A percentile compares a stretch with the other conserved stretches of the same genome.
Conservation (phyloP, 2,888 invertebrate genomes). For the Oxytorus armatus region DNA sequence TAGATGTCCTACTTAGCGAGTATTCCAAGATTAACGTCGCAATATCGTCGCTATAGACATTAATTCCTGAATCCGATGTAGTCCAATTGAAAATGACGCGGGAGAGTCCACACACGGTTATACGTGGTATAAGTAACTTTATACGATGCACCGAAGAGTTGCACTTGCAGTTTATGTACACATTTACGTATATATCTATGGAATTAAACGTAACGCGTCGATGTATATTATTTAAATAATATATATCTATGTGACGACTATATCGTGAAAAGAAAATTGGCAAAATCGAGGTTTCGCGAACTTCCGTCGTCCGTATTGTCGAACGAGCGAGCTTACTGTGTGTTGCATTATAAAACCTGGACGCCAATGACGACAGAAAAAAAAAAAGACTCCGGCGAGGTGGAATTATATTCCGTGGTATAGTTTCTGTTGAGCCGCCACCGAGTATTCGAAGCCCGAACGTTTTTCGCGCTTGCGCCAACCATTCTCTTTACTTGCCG, state of each 20-base stretch:
- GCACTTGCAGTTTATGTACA: background rate
- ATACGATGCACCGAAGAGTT: slow-evolving; percentile 11
- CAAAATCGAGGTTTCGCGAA: slow-evolving; percentile 9
- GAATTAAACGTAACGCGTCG: background rate
- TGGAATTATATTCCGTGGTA: slow-evolving; percentile 22
- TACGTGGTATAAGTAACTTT: background rate
- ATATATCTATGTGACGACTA: background rate
- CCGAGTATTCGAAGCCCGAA: slow-evolving; percentile 30
- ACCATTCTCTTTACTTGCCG: slow-evolving; percentile 14
- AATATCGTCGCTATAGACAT: slow-evolving; percentile 20
- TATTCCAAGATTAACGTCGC: slow-evolving; percentile 11
- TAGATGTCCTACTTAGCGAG: too few relatives aligned
- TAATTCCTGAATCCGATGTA: slow-evolving; percentile 28
- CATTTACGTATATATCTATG: background rate
- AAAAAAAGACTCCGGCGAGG: slow-evolving; percentile 1
- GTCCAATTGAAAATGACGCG: slow-evolving; percentile 56
- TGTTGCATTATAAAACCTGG: slow-evolving; percentile 33
- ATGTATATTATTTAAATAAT: slow-evolving; percentile 19
- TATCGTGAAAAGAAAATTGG: background rate
- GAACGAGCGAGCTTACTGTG: slow-evolving; percentile 46
- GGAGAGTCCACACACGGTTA: slow-evolving; percentile 4
- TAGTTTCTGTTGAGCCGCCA: slow-evolving; percentile 11
- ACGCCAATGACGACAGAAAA: slow-evolving; percentile 31
- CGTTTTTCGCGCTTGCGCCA: slow-evolving; percentile 1
- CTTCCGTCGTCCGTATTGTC: slow-evolving; percentile 36